phyloP scores from a whole-genome alignment of 30 jellyfish, hydroid and myxozoan species.

The Catostylus mosaicus region DNA sequence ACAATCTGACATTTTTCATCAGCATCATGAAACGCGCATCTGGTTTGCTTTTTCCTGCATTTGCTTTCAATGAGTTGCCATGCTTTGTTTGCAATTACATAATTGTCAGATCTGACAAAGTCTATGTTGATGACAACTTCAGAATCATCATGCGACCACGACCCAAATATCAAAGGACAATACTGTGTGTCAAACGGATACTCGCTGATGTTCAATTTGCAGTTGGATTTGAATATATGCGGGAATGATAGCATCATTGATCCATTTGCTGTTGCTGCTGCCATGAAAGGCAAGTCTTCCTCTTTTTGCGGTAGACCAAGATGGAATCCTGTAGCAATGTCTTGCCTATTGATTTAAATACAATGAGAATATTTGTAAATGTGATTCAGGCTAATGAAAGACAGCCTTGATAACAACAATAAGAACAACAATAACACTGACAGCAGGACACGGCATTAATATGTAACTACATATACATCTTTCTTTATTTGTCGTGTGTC shows the following conservation, averaged over 20 bases:
- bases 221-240: conserved; percentile 56
- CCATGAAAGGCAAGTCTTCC: conserved; percentile 72
- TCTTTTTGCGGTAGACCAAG: conserved; percentile 56
- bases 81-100: conserved; percentile 39
- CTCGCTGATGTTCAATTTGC: conserved; percentile 70
- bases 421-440: not conserved
- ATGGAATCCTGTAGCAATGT: conserved; percentile 51
- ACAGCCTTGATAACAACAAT: not conserved
- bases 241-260: conserved; percentile 50
- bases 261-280: conserved; percentile 54
- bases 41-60: not conserved
- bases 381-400: not conserved
- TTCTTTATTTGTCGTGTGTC: too few relatives aligned
- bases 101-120: not conserved
- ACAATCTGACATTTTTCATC: conserved; percentile 21
- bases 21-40: conserved; percentile 36
- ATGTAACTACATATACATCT: too few relatives aligned
- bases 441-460: not conserved
- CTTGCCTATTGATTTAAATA: conserved; percentile 29
- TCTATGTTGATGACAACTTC: conserved; percentile 36
- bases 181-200: conserved; percentile 77
- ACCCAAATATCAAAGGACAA: conserved; percentile 56
- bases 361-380: not conserved
- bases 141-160: conserved; percentile 71
- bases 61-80: conserved; percentile 33